Evolutionary conservation across 2,113 vertebrate species (phyloP), one percentile per base, ranked within the genome.

Genomic region (Trematocara marginatum): DNA sequence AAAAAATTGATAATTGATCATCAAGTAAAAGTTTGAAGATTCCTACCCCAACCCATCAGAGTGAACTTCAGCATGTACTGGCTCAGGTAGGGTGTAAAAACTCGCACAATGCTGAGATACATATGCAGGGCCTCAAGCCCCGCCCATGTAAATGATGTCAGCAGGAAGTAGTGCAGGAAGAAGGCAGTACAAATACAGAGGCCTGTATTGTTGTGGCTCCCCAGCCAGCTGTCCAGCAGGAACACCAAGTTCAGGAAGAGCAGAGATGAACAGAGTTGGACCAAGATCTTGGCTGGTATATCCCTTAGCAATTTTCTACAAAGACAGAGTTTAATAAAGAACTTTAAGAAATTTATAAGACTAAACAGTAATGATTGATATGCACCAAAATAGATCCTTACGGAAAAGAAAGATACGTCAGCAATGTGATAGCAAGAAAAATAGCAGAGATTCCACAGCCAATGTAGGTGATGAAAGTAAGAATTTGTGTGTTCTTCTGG

Each of bases 101-200:
- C 99, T 89, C 96, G 97, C 49, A 99, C 97, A 12, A 99, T 97
- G 49, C 97, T 97, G 85, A 99, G 94, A 93, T 99, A 99, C 97
- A 99, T 98, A 92, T 99, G 98, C 91, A 99, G 96, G 47, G 98
- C 98, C 96, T 99, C 99, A 56, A 99, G 96, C 42, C 97, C 98
- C 95, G 98, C 98, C 99, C 99, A 99, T 6, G 99, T 99, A 93
- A 99, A 99, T 6, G 98, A 98, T 16, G 96, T 97, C 93, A 99
- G 94, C 84, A 99, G 96, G 89, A 99, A 98, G 96, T 99, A 99
- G 93, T 99, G 99, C 92, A 99, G 96, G 93, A 99, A 98, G 81
- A 97, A 97, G 87, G 97, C 99, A 10, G 97, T 97, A 81, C 97
- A 95, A 64, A 97, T 97, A 90, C 99, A 99, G 0, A 99, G 94